Percentiles rank a stretch among this genome's conserved stretches.
phyloP scores from a whole-genome alignment of 2,888 invertebrate species.

The Tetramorium bicarinatum region DNA sequence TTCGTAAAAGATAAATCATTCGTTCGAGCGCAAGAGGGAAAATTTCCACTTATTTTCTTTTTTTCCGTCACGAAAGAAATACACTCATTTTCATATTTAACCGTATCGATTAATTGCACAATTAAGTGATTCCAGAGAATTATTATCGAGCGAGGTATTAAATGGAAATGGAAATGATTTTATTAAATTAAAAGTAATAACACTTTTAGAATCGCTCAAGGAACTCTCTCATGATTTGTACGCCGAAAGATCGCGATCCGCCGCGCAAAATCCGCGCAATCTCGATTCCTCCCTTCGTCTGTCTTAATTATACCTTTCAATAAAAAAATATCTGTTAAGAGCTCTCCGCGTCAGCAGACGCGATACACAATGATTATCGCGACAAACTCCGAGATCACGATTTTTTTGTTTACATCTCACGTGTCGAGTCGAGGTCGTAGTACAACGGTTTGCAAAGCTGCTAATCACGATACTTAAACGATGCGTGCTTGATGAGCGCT shows the following conservation, averaged over 20 bases:
- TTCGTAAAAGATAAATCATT: constrained; percentile 9
- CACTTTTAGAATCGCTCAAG: not conserved
- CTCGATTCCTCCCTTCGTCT: not conserved
- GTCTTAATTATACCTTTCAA: not conserved
- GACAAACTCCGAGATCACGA: not conserved
- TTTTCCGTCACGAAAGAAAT: not conserved
- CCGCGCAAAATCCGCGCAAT: not conserved
- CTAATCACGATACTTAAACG: constrained; percentile 39
- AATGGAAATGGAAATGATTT: not conserved
- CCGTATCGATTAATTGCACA: not conserved
- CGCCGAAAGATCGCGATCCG: too few relatives aligned
- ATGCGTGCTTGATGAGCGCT: not conserved
- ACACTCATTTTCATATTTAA: not conserved
- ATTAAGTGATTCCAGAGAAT: not conserved
- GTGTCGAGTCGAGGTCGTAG: not conserved
- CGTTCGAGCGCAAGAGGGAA: not conserved
- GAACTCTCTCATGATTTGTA: too few relatives aligned
- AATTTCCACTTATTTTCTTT: not conserved
- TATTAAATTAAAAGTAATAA: not conserved
- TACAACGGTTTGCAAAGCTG: constrained; percentile 15
- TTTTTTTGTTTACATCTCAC: constrained; percentile 13
- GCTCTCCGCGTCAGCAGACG: too few relatives aligned
- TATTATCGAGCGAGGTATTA: not conserved
- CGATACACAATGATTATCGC: not conserved
- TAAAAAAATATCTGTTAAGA: not conserved